phyloP scores from a whole-genome alignment of 2,113 vertebrate genomes.

The Callospermophilus lateralis region DNA sequence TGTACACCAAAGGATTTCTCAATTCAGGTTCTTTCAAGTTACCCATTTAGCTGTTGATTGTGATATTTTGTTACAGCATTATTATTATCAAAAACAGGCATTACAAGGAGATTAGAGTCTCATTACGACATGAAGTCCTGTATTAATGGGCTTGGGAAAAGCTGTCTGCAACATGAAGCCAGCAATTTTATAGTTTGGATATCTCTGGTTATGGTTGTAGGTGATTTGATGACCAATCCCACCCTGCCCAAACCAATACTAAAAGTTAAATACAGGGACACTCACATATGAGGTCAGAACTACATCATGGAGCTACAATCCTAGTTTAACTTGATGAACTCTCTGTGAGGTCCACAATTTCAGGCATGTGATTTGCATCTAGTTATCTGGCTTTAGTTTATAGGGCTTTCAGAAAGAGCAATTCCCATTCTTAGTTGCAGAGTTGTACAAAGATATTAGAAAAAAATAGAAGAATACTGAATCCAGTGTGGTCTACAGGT shows the following conservation, averaged over 20 bases:
- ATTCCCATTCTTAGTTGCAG: not conserved
- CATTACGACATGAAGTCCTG: not conserved
- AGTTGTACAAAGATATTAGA: not conserved
- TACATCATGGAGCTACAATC: too few species aligned
- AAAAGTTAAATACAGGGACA: too few species aligned
- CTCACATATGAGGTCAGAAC: too few species aligned
- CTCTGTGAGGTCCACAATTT: not conserved
- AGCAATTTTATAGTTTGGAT: not conserved
- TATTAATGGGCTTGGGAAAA: not conserved
- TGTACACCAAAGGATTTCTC: not conserved
- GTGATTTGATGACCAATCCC: too few species aligned
- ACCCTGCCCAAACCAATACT: too few species aligned
- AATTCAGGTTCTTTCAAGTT: not conserved
- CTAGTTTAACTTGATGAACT: not conserved
- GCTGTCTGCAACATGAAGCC: not conserved
- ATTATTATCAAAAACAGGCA: not conserved
- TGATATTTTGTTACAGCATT: not conserved
- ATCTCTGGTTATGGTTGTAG: not conserved
- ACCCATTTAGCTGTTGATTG: not conserved
- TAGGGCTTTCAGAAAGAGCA: not conserved
- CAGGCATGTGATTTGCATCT: not conserved
- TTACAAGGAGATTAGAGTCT: not conserved
- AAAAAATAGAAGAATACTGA: not conserved
- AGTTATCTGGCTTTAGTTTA: not conserved
- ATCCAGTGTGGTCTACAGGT: not conserved